Percentiles rank a stretch among this genome's conserved stretches.
These are phyloP conservation scores for Lamprotornis superbus DNA, from an alignment of 2,113 vertebrate genomes.

Conservation along the genomic window DNA sequence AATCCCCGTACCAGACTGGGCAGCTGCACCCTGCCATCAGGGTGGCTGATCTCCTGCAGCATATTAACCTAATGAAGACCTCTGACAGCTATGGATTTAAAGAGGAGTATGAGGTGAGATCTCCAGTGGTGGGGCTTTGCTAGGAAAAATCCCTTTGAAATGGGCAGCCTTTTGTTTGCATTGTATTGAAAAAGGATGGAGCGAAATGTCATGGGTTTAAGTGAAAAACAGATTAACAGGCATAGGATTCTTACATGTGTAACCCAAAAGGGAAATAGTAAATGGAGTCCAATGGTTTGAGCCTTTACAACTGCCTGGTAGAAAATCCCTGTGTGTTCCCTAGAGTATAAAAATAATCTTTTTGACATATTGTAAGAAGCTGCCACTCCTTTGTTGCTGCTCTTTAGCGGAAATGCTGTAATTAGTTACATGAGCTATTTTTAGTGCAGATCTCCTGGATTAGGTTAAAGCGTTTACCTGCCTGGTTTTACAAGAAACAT, in stretches of 20 bases:
- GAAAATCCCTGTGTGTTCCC: neutral
- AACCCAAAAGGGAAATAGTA: neutral
- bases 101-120: conserved; percentile 95
- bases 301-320: neutral
- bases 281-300: neutral
- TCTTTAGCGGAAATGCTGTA: conserved; percentile 3
- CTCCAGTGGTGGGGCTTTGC: conserved; percentile 11
- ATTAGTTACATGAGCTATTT: neutral
- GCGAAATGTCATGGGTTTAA: neutral
- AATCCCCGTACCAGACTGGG: conserved; percentile 96
- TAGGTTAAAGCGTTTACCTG: neutral
- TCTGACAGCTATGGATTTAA: conserved; percentile 99
- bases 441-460: neutral
- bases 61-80: conserved; percentile 99
- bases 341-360: neutral
- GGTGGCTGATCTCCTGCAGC: conserved; percentile 95
- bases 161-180: neutral
- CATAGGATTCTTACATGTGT: neutral
- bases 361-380: neutral
- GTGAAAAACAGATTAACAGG: neutral
- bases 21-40: conserved; percentile 97
- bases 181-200: neutral
- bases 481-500: neutral
- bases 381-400: neutral
- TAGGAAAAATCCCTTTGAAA: neutral